Base-by-base conservation (phyloP, 2,113 vertebrate species). In the Pteruthius melanotis region DNA sequence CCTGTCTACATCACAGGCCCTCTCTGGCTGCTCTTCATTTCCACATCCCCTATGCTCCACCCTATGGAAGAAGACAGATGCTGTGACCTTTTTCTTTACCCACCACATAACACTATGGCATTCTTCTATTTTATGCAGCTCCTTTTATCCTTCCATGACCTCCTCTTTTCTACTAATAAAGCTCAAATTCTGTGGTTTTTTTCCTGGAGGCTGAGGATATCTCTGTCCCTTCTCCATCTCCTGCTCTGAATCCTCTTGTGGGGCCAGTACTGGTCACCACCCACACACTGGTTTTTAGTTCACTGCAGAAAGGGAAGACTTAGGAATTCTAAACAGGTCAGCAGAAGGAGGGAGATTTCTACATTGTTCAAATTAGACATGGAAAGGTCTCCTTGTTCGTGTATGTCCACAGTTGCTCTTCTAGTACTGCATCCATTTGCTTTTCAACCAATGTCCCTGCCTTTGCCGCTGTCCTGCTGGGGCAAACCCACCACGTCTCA, bases 211-310 rank as follows among this genome's bases (percentile, higher is more conserved):
- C 22, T 81, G 39, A 68, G 49, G 35, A 26, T 61, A 49, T 14
- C 17, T 71, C 44, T 52, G 19, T 35, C 27, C 4, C 22, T 66
- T 76, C 56, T 61, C 22, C 28, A 13, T 19, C 35, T 79, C 21
- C 22, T 1, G 0, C 22, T 80, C 33, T 45, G 35, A 39, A 39
- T 1, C 18, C 3, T 4, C 14, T 78, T 0, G 0, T 20, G 15
- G 5, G 22, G 20, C 70, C 23, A 52, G 5, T 20, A 40, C 19
- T 22, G 13, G 6, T 28, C 7, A 28, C 18, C 35, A 45, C 4
- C 5, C 15, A 24, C 7, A 40, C 26, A 9, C 13, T 40, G 13
- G 22, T 31, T 85, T 75, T 53, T 28, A 45, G 11, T 59, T 68
- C 15, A 50, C 22, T 45, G 23, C 15, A 37, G 30, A 80, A 74